These are phyloP conservation scores for Xylota sylvarum DNA, from an alignment of 2,888 invertebrate species.

Conservation along the genomic window DNA sequence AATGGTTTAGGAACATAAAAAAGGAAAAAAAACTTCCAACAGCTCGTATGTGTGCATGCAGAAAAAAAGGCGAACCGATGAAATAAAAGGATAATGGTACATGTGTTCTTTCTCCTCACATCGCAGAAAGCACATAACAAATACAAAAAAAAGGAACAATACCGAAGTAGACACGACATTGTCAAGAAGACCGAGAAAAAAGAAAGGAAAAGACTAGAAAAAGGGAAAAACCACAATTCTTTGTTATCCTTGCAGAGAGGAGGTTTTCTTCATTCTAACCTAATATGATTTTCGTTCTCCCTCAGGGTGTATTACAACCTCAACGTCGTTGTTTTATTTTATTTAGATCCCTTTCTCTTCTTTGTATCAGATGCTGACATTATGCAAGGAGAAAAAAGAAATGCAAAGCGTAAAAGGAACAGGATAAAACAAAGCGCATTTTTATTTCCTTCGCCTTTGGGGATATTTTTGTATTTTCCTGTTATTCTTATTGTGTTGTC, in stretches of 20 bases:
- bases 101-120: slow-evolving; percentile 69
- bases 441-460: slow-evolving; percentile 41
- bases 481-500: not conserved
- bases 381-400: slow-evolving; percentile 7
- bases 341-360: slow-evolving; percentile 23
- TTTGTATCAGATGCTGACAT: slow-evolving; percentile 61
- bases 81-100: slow-evolving; percentile 76
- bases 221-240: slow-evolving; percentile 34
- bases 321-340: slow-evolving; percentile 26
- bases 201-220: slow-evolving; percentile 25
- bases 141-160: slow-evolving; percentile 41
- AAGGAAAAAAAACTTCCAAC: slow-evolving; percentile 13
- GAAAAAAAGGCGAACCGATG: slow-evolving; percentile 61
- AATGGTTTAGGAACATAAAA: slow-evolving; percentile 40
- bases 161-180: slow-evolving; percentile 53
- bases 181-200: slow-evolving; percentile 40
- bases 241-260: slow-evolving; percentile 58
- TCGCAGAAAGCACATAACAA: slow-evolving; percentile 39
- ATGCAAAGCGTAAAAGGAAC: slow-evolving; percentile 46
- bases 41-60: slow-evolving; percentile 30
- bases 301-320: slow-evolving; percentile 51
- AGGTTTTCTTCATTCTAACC: slow-evolving; percentile 41
- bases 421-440: slow-evolving; percentile 60
- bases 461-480: slow-evolving; percentile 22
- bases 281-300: slow-evolving; percentile 57